Evolutionary conservation across 1,140 invertebrate genomes (phyloP).

Genomic region (Dufourea novaeangliae): DNA sequence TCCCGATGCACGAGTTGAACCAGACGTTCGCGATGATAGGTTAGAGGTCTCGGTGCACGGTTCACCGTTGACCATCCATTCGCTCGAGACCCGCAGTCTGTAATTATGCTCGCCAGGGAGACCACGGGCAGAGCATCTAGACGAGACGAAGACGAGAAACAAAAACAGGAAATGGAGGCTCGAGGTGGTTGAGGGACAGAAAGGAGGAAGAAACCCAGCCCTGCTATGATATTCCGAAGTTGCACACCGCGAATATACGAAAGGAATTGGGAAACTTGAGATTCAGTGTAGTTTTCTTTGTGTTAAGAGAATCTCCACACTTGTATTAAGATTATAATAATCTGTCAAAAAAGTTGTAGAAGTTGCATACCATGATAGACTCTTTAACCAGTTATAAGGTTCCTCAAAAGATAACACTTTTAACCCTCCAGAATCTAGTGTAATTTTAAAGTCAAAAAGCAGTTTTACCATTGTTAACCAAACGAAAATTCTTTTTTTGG

Average conservation of each 20-base stretch:
- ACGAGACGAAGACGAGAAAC: constrained; percentile 30
- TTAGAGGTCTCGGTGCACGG: constrained; percentile 61
- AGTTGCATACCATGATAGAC: no score
- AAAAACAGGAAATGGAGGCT: constrained; percentile 42
- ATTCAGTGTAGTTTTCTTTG: no score
- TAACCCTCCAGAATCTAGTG: no score
- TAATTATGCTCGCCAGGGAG: constrained; percentile 69
- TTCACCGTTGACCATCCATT: constrained; percentile 70
- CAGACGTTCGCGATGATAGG: constrained; percentile 72
- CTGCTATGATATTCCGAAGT: background rate
- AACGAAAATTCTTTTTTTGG: no score
- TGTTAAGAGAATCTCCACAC: no score
- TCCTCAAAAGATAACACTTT: no score
- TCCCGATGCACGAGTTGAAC: constrained; percentile 56
- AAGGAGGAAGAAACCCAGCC: background rate
- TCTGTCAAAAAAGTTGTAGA: no score
- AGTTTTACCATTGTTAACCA: no score
- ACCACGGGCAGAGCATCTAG: constrained; percentile 16
- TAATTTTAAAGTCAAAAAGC: no score
- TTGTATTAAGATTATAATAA: no score
- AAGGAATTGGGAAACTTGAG: no score
- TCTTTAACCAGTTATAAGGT: no score
- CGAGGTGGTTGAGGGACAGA: background rate
- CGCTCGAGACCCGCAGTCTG: constrained; percentile 66
- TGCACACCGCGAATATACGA: background rate